A percentile compares a stretch with the other conserved stretches of the same genome.
Evolutionary conservation across 1,140 invertebrate species (phyloP).

Genomic region (Anastrepha ludens): DNA sequence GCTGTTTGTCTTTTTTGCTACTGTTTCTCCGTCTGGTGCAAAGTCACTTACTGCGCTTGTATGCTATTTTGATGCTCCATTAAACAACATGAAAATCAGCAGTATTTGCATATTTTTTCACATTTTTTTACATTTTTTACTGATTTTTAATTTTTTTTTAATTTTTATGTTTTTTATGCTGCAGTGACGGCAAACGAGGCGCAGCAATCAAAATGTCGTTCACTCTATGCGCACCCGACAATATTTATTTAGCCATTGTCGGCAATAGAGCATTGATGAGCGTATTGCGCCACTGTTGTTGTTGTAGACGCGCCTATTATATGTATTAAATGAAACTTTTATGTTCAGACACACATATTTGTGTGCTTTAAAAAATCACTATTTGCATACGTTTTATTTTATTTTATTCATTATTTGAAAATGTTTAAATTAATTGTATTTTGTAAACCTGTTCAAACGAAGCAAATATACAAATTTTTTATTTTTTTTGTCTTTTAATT

Average conservation of each 20-base stretch:
- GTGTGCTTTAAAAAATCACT: no score
- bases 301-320: not conserved
- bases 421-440: no score
- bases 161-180: slow-evolving; percentile 20
- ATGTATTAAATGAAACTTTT: not conserved
- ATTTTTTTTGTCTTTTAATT: no score
- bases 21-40: no score
- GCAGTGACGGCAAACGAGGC: not conserved
- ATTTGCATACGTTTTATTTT: no score
- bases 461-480: no score
- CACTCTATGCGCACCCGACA: not conserved
- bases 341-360: not conserved
- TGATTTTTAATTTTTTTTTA: not conserved
- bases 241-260: not conserved
- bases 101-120: slow-evolving; percentile 4
- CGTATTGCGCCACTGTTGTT: not conserved
- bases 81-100: slow-evolving; percentile 28
- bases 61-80: slow-evolving; percentile 40
- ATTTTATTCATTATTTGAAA: no score
- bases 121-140: not conserved
- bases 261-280: not conserved
- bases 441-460: no score
- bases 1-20: no score
- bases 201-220: slow-evolving; percentile 21
- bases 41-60: no score